Base-by-base conservation (phyloP, 2,113 vertebrate genomes). In the Perccottus glenii region DNA sequence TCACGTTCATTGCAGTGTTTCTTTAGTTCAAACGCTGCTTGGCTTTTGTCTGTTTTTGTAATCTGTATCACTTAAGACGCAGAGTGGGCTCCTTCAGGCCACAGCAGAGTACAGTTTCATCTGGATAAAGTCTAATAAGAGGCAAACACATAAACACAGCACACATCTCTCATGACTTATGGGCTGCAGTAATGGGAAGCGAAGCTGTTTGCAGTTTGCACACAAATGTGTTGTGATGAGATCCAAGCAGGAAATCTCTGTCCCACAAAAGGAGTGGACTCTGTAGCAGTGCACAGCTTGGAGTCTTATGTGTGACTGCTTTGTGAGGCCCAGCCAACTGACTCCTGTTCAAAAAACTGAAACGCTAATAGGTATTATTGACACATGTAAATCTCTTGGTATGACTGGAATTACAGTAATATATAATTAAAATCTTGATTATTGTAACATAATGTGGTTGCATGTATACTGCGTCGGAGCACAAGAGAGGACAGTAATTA, bases 41-140 rank as follows among this genome's bases (percentile, higher is more conserved):
- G 63, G 55, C 19, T 73, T 80, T 80, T 68, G 77, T 85, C 83
- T 75, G 80, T 85, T 83, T 83, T 81, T 52, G 61, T 75, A 78
- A 83, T 85, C 83, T 80, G 35, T 16, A 61, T 83, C 67, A 85
- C 74, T 83, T 83, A 64, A 75, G 65, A 67, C 73, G 15, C 61
- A 58, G 57, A 67, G 77, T 51, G 35, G n/a, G 32, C 65, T 46
- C 58, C 55, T 42, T 9, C 61, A 5, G 8, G n/a, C 53, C 58
- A 3, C 51, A 27, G 14, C 47, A 7, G 42, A 0, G 0, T 4
- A 48, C 66, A 46, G 59, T 55, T 51, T 19, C 49, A 70, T 70
- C 82, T 76, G 42, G 58, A 14, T 50, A 51, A 40, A 53, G 51
- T 32, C 49, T 51, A 72, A 76, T 49, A 44, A 64, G 50, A 69